Conservation (phyloP, 2,113 vertebrate genomes). For the Oryzias woworae region DNA sequence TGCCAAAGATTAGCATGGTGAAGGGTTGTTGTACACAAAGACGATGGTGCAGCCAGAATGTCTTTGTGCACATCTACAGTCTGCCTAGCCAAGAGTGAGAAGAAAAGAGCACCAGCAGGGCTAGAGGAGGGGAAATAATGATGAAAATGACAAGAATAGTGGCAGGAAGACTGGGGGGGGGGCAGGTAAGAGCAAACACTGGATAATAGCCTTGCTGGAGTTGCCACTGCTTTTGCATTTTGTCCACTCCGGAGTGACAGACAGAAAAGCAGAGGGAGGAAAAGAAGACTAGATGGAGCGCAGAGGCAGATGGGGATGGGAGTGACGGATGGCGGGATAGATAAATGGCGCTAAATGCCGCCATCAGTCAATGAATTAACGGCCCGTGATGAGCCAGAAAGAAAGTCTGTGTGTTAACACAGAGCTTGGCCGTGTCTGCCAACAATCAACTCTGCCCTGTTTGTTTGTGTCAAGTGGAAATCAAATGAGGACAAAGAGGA, state of each 20-base stretch:
- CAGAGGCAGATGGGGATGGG: constrained; percentile 43
- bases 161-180: background rate
- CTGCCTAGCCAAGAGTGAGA: constrained; percentile 16
- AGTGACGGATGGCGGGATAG: constrained; percentile 48
- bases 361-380: constrained; percentile 70
- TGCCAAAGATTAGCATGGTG: constrained; percentile 56
- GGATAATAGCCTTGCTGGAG: constrained; percentile 20
- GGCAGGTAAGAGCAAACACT: constrained; percentile 18
- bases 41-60: constrained; percentile 26
- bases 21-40: constrained; percentile 41
- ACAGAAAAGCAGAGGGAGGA: constrained; percentile 19
- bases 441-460: constrained; percentile 47
- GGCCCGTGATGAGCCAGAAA: constrained; percentile 35
- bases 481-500: constrained; percentile 17
- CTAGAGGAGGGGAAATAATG: constrained; percentile 9
- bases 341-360: constrained; percentile 40
- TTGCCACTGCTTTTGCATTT: constrained; percentile 6
- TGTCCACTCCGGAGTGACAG: constrained; percentile 5
- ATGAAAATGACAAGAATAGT: constrained; percentile 9
- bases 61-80: constrained; percentile 19
- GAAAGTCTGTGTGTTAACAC: constrained; percentile 45
- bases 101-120: constrained; percentile 11
- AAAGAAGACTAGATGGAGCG: constrained; percentile 19
- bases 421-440: constrained; percentile 24
- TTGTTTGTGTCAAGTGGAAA: constrained; percentile 53